These are phyloP conservation scores for Ophioninae sp. DNA, from an alignment of 2,888 invertebrate genomes.

Conservation along the genomic window DNA sequence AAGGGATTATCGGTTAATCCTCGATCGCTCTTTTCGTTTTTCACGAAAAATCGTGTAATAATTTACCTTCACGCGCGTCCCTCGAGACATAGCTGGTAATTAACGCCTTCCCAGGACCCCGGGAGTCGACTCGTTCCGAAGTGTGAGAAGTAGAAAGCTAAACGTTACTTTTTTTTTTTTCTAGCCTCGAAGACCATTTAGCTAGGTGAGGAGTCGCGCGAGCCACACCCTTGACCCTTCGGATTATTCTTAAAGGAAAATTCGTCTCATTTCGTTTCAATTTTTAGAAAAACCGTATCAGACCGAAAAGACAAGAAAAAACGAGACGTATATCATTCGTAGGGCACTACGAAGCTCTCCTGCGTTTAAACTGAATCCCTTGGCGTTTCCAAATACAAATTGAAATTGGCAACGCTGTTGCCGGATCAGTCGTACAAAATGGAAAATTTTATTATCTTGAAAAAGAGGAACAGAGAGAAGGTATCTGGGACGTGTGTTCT, in stretches of 20 bases:
- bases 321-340: neutral
- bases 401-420: neutral
- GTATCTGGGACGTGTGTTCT: neutral
- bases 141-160: conserved; percentile 58
- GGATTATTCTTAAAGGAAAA: conserved; percentile 34
- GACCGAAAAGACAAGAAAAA: neutral
- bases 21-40: conserved; percentile 46
- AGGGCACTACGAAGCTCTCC: neutral
- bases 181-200: conserved; percentile 21
- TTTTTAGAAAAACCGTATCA: conserved; percentile 20
- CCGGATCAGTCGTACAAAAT: neutral
- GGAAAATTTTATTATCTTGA: neutral
- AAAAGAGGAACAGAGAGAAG: neutral
- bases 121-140: conserved; percentile 45
- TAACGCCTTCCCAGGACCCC: conserved; percentile 46
- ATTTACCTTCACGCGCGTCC: conserved; percentile 54
- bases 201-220: conserved; percentile 33
- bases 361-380: neutral
- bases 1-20: conserved; percentile 58
- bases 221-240: conserved; percentile 55
- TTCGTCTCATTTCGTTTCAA: conserved; percentile 51
- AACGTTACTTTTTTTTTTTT: conserved; percentile 45
- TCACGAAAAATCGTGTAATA: conserved; percentile 58
- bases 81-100: conserved; percentile 48
- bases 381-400: neutral